Percentiles rank a stretch among this genome's conserved stretches.
Conservation (phyloP, 2,888 invertebrate species). For the Platycnemis pennipes region DNA sequence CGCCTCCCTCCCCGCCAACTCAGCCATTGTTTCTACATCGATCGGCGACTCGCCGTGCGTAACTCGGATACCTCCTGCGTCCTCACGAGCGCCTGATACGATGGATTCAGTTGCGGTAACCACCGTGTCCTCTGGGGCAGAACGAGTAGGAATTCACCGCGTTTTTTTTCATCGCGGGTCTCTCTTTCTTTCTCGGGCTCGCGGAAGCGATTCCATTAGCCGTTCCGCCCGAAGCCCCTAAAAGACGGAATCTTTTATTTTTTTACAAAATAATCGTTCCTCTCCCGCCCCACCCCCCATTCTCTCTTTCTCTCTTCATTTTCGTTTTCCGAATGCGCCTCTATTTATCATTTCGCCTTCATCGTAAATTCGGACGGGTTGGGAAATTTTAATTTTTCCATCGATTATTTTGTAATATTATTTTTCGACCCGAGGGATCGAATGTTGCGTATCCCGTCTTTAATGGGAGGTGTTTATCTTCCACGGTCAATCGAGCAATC, state of each 20-base stretch:
- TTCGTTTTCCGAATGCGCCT: not conserved
- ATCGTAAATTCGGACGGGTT: not conserved
- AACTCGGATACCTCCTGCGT: conserved; percentile 21
- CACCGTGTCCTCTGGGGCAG: conserved; percentile 59
- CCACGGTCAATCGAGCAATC: not conserved
- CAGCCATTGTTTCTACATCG: conserved; percentile 45
- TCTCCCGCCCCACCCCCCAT: not conserved
- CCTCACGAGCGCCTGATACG: conserved; percentile 41
- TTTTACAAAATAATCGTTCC: not conserved
- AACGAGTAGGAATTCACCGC: not conserved
- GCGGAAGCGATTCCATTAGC: not conserved
- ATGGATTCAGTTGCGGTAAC: conserved; percentile 59
- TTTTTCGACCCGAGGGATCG: not conserved
- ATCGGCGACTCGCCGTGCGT: conserved; percentile 34
- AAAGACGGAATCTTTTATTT: not conserved
- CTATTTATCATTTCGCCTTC: not conserved
- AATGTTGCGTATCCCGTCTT: too few species aligned
- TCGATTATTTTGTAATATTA: not conserved
- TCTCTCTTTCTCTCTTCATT: not conserved
- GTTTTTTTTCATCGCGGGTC: not conserved
- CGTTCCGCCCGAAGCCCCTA: not conserved
- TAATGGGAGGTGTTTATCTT: too few species aligned
- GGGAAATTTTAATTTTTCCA: not conserved
- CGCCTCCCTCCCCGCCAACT: not conserved
- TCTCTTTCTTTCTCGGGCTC: not conserved